phyloP scores from a whole-genome alignment of 2,888 invertebrate species.

The Lasioglossum malachurum region DNA sequence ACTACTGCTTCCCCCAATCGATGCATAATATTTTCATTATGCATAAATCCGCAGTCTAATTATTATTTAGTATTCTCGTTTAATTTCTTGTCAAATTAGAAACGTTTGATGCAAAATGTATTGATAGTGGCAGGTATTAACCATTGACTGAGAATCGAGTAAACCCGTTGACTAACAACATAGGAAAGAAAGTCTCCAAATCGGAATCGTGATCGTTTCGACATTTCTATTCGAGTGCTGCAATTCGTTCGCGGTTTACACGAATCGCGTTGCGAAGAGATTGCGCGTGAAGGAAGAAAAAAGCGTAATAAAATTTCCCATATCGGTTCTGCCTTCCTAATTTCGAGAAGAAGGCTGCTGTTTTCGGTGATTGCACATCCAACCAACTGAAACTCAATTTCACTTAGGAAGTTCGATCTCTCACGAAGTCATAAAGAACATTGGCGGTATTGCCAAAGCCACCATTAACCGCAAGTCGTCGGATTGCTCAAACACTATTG shows the following conservation, averaged over 20 bases:
- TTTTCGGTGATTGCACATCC: slow-evolving; percentile 51
- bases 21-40: too few relatives aligned
- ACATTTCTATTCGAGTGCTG: slow-evolving; percentile 62
- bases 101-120: background rate
- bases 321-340: slow-evolving; percentile 47
- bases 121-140: background rate
- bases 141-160: background rate
- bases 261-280: slow-evolving; percentile 30
- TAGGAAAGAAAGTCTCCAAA: slow-evolving; percentile 19
- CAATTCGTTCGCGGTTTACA: slow-evolving; percentile 41
- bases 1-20: too few relatives aligned
- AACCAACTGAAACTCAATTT: slow-evolving; percentile 57
- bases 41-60: too few relatives aligned
- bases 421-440: slow-evolving; percentile 25
- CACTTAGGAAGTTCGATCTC: slow-evolving; percentile 52
- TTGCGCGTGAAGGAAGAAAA: slow-evolving; percentile 22
- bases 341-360: slow-evolving; percentile 40
- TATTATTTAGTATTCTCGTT: too few relatives aligned
- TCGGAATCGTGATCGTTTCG: slow-evolving; percentile 51
- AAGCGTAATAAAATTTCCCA: slow-evolving; percentile 49
- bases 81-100: too few relatives aligned
- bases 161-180: slow-evolving; percentile 4
- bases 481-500: slow-evolving; percentile 18
- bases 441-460: slow-evolving; percentile 12
- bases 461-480: background rate